These are phyloP conservation scores for Drosophila trichaetosa DNA, from an alignment of 2,888 invertebrate genomes.

Conservation along the genomic window DNA sequence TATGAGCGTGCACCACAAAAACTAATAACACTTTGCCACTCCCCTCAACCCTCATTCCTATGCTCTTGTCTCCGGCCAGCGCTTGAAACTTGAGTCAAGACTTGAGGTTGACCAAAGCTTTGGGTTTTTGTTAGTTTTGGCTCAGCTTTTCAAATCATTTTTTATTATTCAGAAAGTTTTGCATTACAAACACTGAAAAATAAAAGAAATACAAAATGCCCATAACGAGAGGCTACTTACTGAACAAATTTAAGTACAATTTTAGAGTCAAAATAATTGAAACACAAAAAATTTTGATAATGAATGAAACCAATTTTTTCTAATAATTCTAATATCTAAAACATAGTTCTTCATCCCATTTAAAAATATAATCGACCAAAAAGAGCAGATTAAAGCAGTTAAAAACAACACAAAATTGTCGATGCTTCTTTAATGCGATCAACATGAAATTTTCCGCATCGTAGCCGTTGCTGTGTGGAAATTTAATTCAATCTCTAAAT, in stretches of 20 bases:
- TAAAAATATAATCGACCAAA: background rate
- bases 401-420: background rate
- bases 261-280: constrained; percentile 14
- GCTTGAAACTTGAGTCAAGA: constrained; percentile 62
- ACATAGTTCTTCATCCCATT: background rate
- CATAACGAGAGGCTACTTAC: constrained; percentile 41
- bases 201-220: constrained; percentile 45
- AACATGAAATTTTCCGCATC: constrained; percentile 30
- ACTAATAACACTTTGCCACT: constrained; percentile 73
- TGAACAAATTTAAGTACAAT: constrained; percentile 12
- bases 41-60: constrained; percentile 16
- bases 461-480: constrained; percentile 11
- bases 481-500: constrained; percentile 61
- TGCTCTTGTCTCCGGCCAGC: constrained; percentile 26
- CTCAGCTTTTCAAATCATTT: constrained; percentile 22
- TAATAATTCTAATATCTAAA: background rate
- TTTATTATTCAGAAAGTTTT: constrained; percentile 47
- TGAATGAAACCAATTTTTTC: background rate
- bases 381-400: background rate
- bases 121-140: constrained; percentile 39
- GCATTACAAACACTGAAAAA: constrained; percentile 28
- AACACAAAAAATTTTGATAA: background rate
- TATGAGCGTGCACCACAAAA: constrained; percentile 74
- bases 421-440: constrained; percentile 39
- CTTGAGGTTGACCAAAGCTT: constrained; percentile 68